These are phyloP conservation scores for Irena cyanogastra DNA, from an alignment of 2,113 vertebrate genomes.

Conservation along the genomic window DNA sequence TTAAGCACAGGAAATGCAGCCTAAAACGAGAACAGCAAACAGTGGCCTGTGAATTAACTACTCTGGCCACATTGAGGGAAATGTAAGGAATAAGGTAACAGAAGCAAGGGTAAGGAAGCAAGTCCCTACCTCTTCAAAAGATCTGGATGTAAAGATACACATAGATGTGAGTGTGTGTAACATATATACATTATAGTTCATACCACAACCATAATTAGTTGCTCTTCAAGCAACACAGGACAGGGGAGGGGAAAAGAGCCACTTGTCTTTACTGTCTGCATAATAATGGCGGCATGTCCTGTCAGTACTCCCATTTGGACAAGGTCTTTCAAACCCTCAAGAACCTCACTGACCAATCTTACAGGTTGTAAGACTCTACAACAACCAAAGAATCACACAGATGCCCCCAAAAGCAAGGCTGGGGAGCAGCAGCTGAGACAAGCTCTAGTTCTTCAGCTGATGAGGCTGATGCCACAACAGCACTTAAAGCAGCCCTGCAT, in stretches of 20 bases:
- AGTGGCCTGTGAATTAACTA: background rate
- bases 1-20: background rate
- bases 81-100: background rate
- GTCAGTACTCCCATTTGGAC: background rate
- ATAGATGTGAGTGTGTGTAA: background rate
- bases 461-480: accelerated
- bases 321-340: background rate
- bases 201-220: background rate
- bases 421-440: background rate
- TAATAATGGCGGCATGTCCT: accelerated
- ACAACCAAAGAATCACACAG: background rate
- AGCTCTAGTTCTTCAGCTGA: background rate
- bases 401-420: background rate
- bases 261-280: background rate
- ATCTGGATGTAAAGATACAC: background rate
- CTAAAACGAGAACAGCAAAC: background rate
- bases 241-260: background rate
- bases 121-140: background rate
- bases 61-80: background rate
- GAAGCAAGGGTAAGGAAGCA: background rate
- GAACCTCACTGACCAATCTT: background rate
- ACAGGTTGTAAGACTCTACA: background rate
- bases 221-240: background rate
- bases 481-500: background rate
- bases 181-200: background rate